Evolutionary conservation across 2,113 vertebrate genomes (phyloP), one percentile per base, ranked within the genome.

Genomic region (Gavialis gangeticus): DNA sequence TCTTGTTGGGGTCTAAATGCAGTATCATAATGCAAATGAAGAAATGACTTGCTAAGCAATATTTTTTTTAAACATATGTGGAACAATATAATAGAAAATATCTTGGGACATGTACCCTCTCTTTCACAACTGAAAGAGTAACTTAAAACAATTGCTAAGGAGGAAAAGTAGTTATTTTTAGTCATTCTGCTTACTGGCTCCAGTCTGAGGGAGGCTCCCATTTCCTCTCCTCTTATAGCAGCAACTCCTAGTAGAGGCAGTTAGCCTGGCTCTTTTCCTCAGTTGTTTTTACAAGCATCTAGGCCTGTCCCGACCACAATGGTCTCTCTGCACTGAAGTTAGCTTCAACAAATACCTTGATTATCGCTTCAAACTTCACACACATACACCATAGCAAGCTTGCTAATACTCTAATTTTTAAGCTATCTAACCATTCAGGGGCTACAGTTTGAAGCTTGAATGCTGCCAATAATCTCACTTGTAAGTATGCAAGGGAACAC

Each of bases 181-280:
- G 90, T 86, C 83, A 75, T 76, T 76, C 79, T 94, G 81, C 90
- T 84, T 84, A 93, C 90, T 79, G 82, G 88, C 82, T 87, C 84
- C 77, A 69, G 76, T 94, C n/a, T 83, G 75, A 94, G 96, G 96
- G 96, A 97, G 93, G 82, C 77, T 96, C 96, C 96, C 94, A n/a
- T 90, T 97, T 96, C 96, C 96, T 95, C 88, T 96, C 90, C 81
- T 73, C 86, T 96, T 90, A 77, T n/a, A 92, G 88, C 73, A 59
- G 87, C 78, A 13, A 46, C 46, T 46, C 46, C 46, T 46, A 46
- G 46, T 46, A 46, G 46, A 46, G 46, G 0, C 92, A 96, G 86
- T 73, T 96, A 92, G 85, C 75, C 85, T 85, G 94, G 95, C 95
- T 93, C 94, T 94, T 93, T 85, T 78, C 85, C 17, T 94, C 84